Conservation (phyloP, 1,140 invertebrate genomes). For the Frieseomelitta varia region DNA sequence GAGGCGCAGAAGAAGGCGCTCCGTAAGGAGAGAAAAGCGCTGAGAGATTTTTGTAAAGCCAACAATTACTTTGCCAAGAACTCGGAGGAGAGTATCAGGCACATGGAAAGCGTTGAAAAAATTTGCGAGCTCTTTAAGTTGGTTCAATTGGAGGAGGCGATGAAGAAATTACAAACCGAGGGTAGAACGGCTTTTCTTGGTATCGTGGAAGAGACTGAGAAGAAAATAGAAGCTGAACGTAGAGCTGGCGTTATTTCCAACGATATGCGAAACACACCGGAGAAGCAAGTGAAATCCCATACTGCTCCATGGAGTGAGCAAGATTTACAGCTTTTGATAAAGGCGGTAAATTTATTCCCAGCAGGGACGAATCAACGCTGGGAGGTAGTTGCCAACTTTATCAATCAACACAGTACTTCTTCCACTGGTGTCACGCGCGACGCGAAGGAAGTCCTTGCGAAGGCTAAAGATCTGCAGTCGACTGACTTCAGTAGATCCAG, state of each 20-base stretch:
- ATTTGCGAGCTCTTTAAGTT: constrained; percentile 91
- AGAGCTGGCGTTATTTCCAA: constrained; percentile 80
- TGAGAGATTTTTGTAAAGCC: constrained; percentile 93
- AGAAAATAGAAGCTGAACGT: constrained; percentile 89
- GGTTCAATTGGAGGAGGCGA: constrained; percentile 89
- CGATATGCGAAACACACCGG: constrained; percentile 70
- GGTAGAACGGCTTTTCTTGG: constrained; percentile 86
- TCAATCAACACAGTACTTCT: constrained; percentile 92
- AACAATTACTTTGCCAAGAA: constrained; percentile 92
- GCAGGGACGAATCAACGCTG: constrained; percentile 97
- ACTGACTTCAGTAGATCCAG: constrained; percentile 92
- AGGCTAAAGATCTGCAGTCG: constrained; percentile 97
- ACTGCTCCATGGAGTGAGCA: constrained; percentile 88
- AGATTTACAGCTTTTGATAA: constrained; percentile 95
- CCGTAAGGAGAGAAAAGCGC: constrained; percentile 92
- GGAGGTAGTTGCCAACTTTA: constrained; percentile 98
- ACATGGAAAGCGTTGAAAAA: constrained; percentile 95
- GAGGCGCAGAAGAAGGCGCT: constrained; percentile 92
- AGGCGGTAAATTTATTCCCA: constrained; percentile 97
- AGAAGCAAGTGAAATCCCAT: constrained; percentile 79
- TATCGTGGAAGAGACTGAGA: constrained; percentile 87
- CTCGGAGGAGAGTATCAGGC: constrained; percentile 88
- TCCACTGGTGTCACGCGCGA: constrained; percentile 81
- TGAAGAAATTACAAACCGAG: constrained; percentile 86
- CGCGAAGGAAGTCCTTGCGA: constrained; percentile 96